Evolutionary conservation across 2,888 invertebrate genomes (phyloP).

Genomic region (Trachelus stipa): DNA sequence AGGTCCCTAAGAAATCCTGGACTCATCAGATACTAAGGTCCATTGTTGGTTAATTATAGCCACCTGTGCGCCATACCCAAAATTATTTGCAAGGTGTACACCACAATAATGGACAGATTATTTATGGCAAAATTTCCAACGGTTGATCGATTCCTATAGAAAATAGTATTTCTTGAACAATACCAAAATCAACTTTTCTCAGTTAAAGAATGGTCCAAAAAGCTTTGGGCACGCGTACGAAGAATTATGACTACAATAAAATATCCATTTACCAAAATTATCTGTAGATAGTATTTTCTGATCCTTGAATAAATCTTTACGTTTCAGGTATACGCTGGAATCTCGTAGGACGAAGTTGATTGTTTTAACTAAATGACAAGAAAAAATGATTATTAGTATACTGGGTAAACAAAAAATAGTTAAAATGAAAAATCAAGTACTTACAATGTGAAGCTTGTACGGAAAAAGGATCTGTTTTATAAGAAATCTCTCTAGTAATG

Average conservation of each 20-base stretch:
- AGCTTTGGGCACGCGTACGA: not conserved
- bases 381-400: not conserved
- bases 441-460: not conserved
- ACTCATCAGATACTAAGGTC: not conserved
- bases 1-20: not conserved
- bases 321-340: not conserved
- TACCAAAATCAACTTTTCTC: not conserved
- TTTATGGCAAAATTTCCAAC: not conserved
- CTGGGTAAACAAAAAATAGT: not conserved
- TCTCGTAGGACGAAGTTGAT: not conserved
- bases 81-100: not conserved
- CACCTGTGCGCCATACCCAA: not conserved
- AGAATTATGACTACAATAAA: not conserved
- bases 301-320: not conserved
- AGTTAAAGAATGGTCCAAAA: not conserved
- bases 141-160: not conserved
- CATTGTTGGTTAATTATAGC: constrained; percentile 6
- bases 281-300: not conserved
- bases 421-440: not conserved
- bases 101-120: not conserved
- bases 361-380: not conserved
- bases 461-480: not conserved
- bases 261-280: not conserved
- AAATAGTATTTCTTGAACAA: not conserved
- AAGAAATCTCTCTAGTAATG: not conserved